Base-by-base conservation (phyloP, 2,113 vertebrate genomes). In the Pithys albifrons region DNA sequence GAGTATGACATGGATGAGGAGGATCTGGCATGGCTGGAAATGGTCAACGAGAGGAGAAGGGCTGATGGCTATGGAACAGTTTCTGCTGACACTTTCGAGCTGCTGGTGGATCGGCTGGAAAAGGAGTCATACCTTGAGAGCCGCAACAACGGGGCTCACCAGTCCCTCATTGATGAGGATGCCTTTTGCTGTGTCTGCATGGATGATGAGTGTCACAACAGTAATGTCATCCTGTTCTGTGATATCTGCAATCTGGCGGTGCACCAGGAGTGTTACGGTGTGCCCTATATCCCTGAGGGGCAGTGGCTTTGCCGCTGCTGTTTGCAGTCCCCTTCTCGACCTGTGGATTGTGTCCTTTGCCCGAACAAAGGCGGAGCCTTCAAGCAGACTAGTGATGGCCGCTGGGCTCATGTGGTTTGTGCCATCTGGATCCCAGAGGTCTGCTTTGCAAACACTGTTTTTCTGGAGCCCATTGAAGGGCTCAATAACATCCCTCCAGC, bases 1-100 rank as follows among this genome's bases (percentile, higher is more conserved):
- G 99, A 99, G 71, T 99, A 99, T 43, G 99, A 99, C 98, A 99
- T 99, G 99, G 99, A 99, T 19, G 99, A 99, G 96, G 99, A 99
- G 91, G 99, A 99, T 95, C 82, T 98, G 8, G 99, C 98, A 0
- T 99, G 99, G 99, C 97, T 99, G 82, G 99, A 99, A 80, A 99
- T 99, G 98, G 97, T 99, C 62, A 99, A 99, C 0, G 97, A 98
- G 69, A 98, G 98, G 83, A 98, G 99, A 43, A 97, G 78, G 17
- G 98, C 97, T 1, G 99, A 99, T 71, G 98, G 99, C 43, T 98
- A 99, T n/a, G 97, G 98, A 4, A 51, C 95, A 5, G 98, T 99
- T 75, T 98, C 98, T 3, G 96, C 98, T 2, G 99, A 99, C 62
- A 98, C 97, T 18, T 99, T 99, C 67, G 99, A 99, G 98, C 97